Percentiles rank a stretch among this genome's conserved stretches.
phyloP scores from a whole-genome alignment of 2,113 vertebrate genomes.

The Zootoca vivipara region DNA sequence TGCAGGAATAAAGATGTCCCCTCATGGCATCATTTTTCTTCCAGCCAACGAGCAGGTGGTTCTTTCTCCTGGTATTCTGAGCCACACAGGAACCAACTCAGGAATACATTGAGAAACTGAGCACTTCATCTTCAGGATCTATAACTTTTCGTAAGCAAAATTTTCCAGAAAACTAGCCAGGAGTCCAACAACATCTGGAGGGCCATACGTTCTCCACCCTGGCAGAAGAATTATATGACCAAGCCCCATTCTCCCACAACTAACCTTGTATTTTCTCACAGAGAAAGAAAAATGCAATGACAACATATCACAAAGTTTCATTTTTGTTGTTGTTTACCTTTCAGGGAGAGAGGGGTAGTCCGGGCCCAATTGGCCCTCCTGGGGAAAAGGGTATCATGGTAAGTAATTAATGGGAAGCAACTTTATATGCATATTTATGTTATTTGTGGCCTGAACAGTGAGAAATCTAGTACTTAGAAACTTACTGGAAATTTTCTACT shows the following conservation, averaged over 20 bases:
- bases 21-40: neutral
- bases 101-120: neutral
- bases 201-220: too few relatives aligned
- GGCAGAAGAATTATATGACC: too few relatives aligned
- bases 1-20: neutral
- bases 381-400: slow-evolving; percentile 92
- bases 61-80: neutral
- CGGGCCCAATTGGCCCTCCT: slow-evolving; percentile 87
- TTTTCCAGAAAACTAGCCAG: neutral
- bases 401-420: slow-evolving; percentile 61
- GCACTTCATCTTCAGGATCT: neutral
- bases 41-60: neutral
- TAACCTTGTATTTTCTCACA: neutral
- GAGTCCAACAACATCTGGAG: too few relatives aligned
- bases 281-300: neutral
- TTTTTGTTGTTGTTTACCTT: slow-evolving; percentile 48
- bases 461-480: neutral
- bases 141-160: neutral
- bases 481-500: neutral
- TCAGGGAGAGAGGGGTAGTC: slow-evolving; percentile 92
- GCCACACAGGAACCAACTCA: neutral
- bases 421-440: too few relatives aligned
- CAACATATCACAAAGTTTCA: neutral
- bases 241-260: neutral
- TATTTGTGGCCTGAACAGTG: neutral